Evolutionary conservation across 2,888 invertebrate genomes (phyloP).

Genomic region (Aricia artaxerxes): DNA sequence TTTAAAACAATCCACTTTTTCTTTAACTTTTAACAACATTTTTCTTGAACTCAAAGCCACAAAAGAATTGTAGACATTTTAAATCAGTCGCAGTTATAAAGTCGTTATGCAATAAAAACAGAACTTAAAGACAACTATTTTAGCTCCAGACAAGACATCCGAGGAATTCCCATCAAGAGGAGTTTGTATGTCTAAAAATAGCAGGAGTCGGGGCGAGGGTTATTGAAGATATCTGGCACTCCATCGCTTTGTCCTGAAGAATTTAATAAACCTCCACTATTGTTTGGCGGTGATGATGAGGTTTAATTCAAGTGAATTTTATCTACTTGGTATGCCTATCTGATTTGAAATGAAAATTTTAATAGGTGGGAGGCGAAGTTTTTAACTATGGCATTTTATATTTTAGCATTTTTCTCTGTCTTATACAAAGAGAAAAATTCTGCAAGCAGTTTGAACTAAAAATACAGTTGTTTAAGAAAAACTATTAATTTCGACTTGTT

Average conservation of each 20-base stretch:
- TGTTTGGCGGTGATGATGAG: not conserved
- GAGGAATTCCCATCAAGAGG: constrained; percentile 18
- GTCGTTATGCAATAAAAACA: not conserved
- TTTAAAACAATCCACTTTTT: not conserved
- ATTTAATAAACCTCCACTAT: not conserved
- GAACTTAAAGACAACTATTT: constrained; percentile 14
- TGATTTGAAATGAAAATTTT: no score
- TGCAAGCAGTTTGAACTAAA: no score
- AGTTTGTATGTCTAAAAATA: constrained; percentile 22
- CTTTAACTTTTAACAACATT: not conserved
- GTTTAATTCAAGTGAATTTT: not conserved
- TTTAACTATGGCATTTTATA: no score
- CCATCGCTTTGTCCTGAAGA: constrained; percentile 16
- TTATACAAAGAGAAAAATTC: no score
- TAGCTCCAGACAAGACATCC: constrained; percentile 12
- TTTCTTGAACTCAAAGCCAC: not conserved
- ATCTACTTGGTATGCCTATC: not conserved
- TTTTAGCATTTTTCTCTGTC: no score
- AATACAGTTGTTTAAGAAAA: no score
- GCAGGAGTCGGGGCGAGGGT: not conserved
- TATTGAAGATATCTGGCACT: constrained; percentile 25
- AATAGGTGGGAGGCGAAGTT: no score
- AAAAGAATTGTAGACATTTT: no score
- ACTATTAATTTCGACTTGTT: no score
- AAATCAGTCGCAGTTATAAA: not conserved